Base-by-base conservation (phyloP, 2,113 vertebrate genomes). In the Ameiurus melas region DNA sequence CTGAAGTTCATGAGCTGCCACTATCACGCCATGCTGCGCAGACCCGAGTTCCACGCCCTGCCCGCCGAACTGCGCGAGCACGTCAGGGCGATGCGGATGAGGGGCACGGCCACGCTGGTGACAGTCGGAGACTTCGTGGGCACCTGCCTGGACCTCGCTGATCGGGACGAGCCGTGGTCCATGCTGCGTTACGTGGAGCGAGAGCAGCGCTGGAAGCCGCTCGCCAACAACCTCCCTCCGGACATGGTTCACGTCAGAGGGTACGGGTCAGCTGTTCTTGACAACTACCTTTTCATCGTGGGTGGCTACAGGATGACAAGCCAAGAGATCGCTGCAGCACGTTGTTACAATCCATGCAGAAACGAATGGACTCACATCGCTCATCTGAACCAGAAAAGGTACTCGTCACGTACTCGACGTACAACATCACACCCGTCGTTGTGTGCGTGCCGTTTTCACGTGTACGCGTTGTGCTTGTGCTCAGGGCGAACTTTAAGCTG, bases 301-400 rank as follows among this genome's bases (percentile, higher is more conserved):
- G 98, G 98, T 0, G 98, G 98, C 1, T 97, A 97, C 93, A 94
- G 98, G 92, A 95, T 96, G 94, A 97, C 96, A 0, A 98, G 96
- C 90, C 98, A 98, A 93, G 98, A 99, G 93, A 98, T 99, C 75
- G 96, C 97, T 0, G 98, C 97, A 0, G 96, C 97, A 6, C 98
- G 98, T 70, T 98, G 97, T 88, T 99, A 99, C 95, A 99, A 99
- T 92, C 98, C 98, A 81, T 96, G 96, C 90, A 95, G 95, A 85
- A 97, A 98, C 0, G 97, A 97, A 86, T 99, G 98, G 98, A 96
- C 94, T 89, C 97, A 96, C 84, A 94, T 97, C 90, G 96, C 98
- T 0, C 96, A 97, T 0, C 96, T 99, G 94, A 99, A 99, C 95
- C 98, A 99, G 93, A 99, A 99, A 93, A 97, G 98, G 98, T 99